These are phyloP conservation scores for Phalacrocorax carbo DNA, from an alignment of 2,113 vertebrate species.

Conservation along the genomic window DNA sequence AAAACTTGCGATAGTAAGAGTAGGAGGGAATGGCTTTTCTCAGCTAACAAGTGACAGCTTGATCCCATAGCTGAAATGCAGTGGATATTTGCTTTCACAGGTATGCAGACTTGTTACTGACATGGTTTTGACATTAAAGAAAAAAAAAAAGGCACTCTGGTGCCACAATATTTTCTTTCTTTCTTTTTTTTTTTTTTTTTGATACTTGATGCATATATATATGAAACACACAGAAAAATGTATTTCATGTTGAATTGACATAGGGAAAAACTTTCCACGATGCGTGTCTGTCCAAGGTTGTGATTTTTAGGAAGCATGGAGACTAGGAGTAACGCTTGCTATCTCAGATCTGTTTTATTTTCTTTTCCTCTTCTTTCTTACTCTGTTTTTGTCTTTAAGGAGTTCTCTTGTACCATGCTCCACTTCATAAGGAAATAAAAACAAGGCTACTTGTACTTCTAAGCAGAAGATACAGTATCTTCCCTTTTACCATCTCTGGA, in stretches of 20 bases:
- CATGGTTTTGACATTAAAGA: neutral
- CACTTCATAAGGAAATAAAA: neutral
- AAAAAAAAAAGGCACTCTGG: neutral
- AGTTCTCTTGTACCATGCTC: neutral
- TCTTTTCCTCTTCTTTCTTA: neutral
- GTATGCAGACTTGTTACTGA: neutral
- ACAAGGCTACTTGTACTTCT: neutral
- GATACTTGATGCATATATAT: neutral
- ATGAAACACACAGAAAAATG: neutral
- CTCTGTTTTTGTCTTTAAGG: neutral
- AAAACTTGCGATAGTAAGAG: neutral
- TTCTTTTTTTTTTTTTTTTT: neutral
- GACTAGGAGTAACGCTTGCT: neutral
- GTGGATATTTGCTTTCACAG: neutral
- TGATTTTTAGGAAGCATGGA: neutral
- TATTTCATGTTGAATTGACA: neutral
- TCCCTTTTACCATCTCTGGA: neutral
- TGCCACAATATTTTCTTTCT: neutral
- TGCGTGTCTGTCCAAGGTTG: neutral
- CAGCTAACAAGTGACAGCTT: neutral
- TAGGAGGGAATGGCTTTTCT: neutral
- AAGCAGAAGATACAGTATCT: neutral
- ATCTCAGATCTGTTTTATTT: neutral
- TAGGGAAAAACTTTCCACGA: neutral
- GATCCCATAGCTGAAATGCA: neutral